Base-by-base conservation (phyloP, 2,113 vertebrate species). In the Triplophysa tibetana region DNA sequence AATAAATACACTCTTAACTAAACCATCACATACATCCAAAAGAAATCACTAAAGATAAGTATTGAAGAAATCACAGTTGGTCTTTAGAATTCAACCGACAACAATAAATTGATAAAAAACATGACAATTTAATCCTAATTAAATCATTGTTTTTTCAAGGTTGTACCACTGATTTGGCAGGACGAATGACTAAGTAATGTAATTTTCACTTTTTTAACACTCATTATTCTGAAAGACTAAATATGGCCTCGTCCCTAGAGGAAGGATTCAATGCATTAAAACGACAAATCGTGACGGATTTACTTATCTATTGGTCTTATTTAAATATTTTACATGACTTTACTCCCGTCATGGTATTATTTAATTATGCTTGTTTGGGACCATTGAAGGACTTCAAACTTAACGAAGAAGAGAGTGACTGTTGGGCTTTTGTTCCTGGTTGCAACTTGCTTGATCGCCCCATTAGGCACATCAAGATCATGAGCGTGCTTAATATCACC, bases 401-500 rank as follows among this genome's bases (percentile, higher is more conserved):
- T 58, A 58, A 58, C 93, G 94, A 94, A 91, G 92, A 91, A 88
- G 93, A 91, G 94, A 94, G 93, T 91, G 92, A 93, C 79, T 89
- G 90, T 90, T 87, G 89, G 92, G 93, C 95, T 97, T 64, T 99
- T 99, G 96, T 98, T 95, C 95, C 93, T 95, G 88, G 91, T 90
- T 94, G 94, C 95, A 94, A 95, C 94, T 93, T 95, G 95, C 93
- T 93, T 97, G 95, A 96, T 95, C 95, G 94, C 94, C 95, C 95
- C 96, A 97, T 98, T 98, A 98, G 94, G 95, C 95, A 89, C 95
- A 95, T 95, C 93, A 94, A 93, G 93, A 94, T 95, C 93, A 92
- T 86, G 89, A 89, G 89, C 62, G 61, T 38, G 61, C 74, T 33
- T 65, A 33, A 38, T 76, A 65, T 65, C 45, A 90, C 90, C 84